These are phyloP conservation scores for Hypotaenidia philippensis DNA, from an alignment of 2,797 vertebrate genomes.

Conservation along the genomic window DNA sequence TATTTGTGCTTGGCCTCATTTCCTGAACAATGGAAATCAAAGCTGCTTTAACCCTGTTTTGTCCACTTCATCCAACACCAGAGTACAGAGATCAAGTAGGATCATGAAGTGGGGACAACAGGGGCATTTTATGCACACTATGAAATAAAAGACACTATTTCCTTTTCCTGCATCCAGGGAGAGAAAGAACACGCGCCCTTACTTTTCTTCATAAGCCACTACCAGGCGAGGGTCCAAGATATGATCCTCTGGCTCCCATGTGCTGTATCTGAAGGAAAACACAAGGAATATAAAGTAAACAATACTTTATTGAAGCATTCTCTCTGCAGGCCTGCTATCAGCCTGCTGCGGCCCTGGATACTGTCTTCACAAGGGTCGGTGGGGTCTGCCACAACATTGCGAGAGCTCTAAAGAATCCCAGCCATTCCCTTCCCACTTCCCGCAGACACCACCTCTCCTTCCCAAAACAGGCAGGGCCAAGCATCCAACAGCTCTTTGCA, in stretches of 20 bases:
- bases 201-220: slow-evolving; percentile 97
- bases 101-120: not conserved
- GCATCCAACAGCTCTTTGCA: not conserved
- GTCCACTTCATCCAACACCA: not conserved
- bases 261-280: slow-evolving; percentile 91
- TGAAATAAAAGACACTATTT: not conserved
- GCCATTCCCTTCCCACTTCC: not conserved
- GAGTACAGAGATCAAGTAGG: not conserved
- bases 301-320: slow-evolving; percentile 42
- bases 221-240: slow-evolving; percentile 97
- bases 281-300: slow-evolving; percentile 58
- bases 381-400: slow-evolving; percentile 13
- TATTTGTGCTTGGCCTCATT: not conserved
- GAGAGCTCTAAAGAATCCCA: slow-evolving; percentile 34
- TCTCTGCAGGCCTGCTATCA: slow-evolving; percentile 6
- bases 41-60: slow-evolving; percentile 5
- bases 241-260: slow-evolving; percentile 98
- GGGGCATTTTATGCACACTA: not conserved
- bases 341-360: not conserved
- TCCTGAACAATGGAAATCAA: not conserved
- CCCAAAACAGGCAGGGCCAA: slow-evolving; percentile 9
- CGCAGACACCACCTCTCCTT: not conserved
- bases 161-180: not conserved
- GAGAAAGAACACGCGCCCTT: slow-evolving; percentile 73
- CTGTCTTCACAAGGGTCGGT: not conserved